Evolutionary conservation across 2,113 vertebrate species (phyloP).

Genomic region (Murina feae): DNA sequence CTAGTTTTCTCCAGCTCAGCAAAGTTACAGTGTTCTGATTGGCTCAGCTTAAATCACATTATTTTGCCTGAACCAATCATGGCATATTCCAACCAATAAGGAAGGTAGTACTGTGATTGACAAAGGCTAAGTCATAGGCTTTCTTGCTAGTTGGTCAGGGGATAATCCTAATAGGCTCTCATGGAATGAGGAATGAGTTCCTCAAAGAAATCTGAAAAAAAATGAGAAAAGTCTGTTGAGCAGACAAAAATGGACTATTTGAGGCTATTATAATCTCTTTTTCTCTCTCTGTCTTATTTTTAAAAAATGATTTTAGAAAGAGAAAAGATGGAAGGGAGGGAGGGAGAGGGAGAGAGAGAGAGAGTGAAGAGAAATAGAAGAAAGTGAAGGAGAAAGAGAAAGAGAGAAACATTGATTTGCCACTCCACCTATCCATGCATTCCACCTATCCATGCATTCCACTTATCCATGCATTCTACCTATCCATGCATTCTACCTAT

Average conservation of each 20-base stretch:
- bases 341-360: no score
- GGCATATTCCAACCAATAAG: neutral
- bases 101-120: neutral
- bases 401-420: no score
- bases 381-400: no score
- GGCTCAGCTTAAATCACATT: neutral
- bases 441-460: no score
- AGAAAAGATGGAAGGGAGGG: no score
- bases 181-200: neutral
- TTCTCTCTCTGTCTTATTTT: neutral
- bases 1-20: neutral
- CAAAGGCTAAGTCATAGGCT: neutral
- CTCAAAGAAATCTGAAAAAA: neutral
- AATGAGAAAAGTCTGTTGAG: neutral
- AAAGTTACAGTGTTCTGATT: neutral
- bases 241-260: neutral
- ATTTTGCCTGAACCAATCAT: neutral
- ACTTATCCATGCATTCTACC: no score
- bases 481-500: no score
- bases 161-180: neutral
- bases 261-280: neutral
- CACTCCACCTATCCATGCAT: no score
- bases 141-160: neutral
- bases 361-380: no score
- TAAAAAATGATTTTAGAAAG: no score